These are phyloP conservation scores for Spodoptera frugiperda DNA, from an alignment of 1,140 invertebrate species.

Conservation along the genomic window DNA sequence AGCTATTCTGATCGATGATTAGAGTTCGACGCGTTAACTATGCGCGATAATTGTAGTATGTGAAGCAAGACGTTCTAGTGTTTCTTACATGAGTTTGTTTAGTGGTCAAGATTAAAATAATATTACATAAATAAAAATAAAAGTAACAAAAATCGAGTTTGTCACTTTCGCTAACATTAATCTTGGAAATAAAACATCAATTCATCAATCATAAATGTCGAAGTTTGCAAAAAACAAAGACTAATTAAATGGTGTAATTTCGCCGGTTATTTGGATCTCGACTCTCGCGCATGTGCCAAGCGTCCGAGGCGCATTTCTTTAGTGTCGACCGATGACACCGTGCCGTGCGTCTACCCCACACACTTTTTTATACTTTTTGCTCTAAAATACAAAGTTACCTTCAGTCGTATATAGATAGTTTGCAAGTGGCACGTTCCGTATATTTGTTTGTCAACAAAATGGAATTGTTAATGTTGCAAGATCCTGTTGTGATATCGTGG, in stretches of 20 bases:
- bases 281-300: slow-evolving; percentile 76
- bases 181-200: background rate
- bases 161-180: background rate
- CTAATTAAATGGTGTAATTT: slow-evolving; percentile 59
- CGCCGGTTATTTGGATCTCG: slow-evolving; percentile 71
- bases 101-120: background rate
- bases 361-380: slow-evolving; percentile 58
- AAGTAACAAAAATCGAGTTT: background rate
- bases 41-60: slow-evolving; percentile 28
- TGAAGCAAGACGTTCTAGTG: slow-evolving; percentile 10
- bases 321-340: slow-evolving; percentile 80
- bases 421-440: slow-evolving; percentile 2
- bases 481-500: slow-evolving; percentile 79
- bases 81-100: background rate
- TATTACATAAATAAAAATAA: background rate
- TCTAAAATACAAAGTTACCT: slow-evolving; percentile 54
- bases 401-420: slow-evolving; percentile 32
- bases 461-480: slow-evolving; percentile 73
- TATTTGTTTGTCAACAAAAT: slow-evolving; percentile 57
- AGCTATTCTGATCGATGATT: slow-evolving; percentile 53
- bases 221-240: slow-evolving; percentile 49
- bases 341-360: slow-evolving; percentile 74
- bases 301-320: slow-evolving; percentile 77
- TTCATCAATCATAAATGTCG: background rate
- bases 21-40: slow-evolving; percentile 23